phyloP scores from a whole-genome alignment of 2,113 vertebrate species.

The Manacus vitellinus region DNA sequence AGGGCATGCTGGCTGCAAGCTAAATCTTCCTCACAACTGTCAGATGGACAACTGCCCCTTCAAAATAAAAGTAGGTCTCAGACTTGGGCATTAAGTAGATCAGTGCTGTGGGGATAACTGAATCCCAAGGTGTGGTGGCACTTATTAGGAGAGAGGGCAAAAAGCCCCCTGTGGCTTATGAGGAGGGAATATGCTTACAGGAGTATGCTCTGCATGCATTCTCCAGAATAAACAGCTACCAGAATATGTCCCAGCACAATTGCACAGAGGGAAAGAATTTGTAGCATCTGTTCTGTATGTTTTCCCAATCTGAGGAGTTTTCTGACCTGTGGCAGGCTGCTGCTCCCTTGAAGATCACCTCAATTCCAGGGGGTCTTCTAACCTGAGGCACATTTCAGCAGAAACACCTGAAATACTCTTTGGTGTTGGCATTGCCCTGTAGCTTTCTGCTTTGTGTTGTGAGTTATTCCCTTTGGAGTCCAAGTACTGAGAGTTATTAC shows the following conservation, averaged over 20 bases:
- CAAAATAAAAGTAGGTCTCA: not conserved
- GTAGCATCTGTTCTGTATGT: not conserved
- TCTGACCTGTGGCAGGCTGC: not conserved
- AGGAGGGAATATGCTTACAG: not conserved
- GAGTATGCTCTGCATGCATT: not conserved
- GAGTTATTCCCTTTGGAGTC: slow-evolving; percentile 53
- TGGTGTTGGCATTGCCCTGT: slow-evolving; percentile 42
- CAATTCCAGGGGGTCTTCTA: not conserved
- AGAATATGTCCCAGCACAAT: not conserved
- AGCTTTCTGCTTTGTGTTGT: slow-evolving; percentile 20
- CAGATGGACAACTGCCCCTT: not conserved
- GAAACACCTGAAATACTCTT: slow-evolving; percentile 42
- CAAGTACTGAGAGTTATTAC: slow-evolving; percentile 18
- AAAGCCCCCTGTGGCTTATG: not conserved
- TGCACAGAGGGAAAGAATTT: not conserved
- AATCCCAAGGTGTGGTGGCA: not conserved
- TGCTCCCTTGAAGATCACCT: not conserved
- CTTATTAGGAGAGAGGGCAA: not conserved
- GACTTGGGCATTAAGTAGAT: not conserved
- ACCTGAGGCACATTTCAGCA: not conserved
- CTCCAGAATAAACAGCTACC: not conserved
- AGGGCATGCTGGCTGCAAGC: not conserved
- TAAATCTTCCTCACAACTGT: not conserved
- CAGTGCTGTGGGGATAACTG: not conserved
- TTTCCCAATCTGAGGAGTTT: not conserved